Conservation (phyloP, 2,888 invertebrate species). For the Balanococcus diminutus region DNA sequence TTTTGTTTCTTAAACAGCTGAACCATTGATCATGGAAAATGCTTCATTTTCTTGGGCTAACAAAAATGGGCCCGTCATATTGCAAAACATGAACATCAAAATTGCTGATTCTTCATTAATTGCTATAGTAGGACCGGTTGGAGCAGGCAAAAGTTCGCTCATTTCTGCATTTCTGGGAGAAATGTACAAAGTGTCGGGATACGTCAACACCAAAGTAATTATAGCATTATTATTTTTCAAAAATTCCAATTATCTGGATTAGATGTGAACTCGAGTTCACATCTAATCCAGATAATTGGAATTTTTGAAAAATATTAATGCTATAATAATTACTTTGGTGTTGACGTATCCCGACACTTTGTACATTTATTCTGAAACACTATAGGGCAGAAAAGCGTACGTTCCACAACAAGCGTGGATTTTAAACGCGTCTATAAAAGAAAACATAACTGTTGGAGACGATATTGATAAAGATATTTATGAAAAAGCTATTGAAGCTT, state of each 20-base stretch:
- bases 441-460: constrained; percentile 74
- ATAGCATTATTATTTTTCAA: no score
- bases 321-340: constrained; percentile 66
- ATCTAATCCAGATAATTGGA: no score
- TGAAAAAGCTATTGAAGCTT: constrained; percentile 82
- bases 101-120: constrained; percentile 92
- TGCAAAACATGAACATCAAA: constrained; percentile 78
- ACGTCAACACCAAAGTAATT: constrained; percentile 72
- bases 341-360: constrained; percentile 80
- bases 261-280: no score
- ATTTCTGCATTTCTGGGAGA: constrained; percentile 86
- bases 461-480: constrained; percentile 74
- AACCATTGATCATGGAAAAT: background rate
- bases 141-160: constrained; percentile 87
- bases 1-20: background rate
- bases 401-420: constrained; percentile 39
- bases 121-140: constrained; percentile 71
- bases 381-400: constrained; percentile 10
- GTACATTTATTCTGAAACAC: constrained; percentile 89
- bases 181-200: constrained; percentile 83
- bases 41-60: background rate
- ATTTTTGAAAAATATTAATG: no score
- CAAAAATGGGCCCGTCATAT: constrained; percentile 62
- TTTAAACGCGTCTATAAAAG: background rate
- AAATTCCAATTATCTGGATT: no score